phyloP scores from a whole-genome alignment of 2,797 vertebrate genomes.

The Carcharodon carcharias region DNA sequence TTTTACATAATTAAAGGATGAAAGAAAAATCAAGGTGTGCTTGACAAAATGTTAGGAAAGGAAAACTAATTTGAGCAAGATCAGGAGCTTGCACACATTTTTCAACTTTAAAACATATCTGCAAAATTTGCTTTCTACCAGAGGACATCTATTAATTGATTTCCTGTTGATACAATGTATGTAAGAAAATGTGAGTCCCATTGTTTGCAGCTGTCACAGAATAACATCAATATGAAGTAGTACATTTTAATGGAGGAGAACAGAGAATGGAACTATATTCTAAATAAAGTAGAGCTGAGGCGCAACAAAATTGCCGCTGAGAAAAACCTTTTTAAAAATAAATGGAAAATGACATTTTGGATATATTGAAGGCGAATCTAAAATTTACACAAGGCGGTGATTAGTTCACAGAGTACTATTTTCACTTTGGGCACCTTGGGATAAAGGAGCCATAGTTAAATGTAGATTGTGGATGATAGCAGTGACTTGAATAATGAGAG shows the following conservation, averaged over 20 bases:
- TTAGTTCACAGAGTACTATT: background rate
- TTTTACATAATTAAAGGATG: background rate
- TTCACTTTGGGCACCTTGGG: background rate
- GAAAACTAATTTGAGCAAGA: background rate
- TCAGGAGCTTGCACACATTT: background rate
- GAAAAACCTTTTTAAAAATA: background rate
- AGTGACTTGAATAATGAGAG: no score
- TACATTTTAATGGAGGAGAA: background rate
- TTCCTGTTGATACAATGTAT: background rate
- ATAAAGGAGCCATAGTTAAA: background rate
- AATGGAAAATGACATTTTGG: background rate
- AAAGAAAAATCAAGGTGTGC: background rate
- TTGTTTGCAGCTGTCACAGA: background rate
- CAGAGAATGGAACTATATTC: background rate
- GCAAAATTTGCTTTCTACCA: background rate
- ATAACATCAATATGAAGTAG: background rate
- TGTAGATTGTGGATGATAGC: no score
- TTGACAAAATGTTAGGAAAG: background rate
- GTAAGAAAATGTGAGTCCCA: background rate
- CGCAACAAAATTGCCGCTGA: background rate
- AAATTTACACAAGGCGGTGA: no score
- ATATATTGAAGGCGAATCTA: background rate
- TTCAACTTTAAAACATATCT: background rate
- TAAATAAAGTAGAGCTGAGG: background rate
- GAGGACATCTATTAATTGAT: no score